These are phyloP conservation scores for Vireo griseus DNA, from an alignment of 2,797 vertebrate genomes.

Conservation along the genomic window DNA sequence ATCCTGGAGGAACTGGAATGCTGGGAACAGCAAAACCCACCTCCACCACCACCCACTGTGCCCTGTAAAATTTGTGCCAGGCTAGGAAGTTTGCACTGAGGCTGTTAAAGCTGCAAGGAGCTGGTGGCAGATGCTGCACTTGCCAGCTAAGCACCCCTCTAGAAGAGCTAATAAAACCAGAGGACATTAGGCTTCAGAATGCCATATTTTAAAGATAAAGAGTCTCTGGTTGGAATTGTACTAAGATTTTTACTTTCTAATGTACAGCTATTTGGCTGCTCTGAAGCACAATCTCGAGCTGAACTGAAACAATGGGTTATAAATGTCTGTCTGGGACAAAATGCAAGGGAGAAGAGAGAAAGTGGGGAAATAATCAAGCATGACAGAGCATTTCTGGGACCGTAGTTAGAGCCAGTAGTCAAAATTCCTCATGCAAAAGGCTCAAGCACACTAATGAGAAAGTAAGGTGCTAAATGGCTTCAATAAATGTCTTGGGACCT, in stretches of 20 bases:
- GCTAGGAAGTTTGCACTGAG: neutral
- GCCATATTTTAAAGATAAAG: neutral
- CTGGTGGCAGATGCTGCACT: conserved; percentile 37
- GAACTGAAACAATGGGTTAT: neutral
- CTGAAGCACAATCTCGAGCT: neutral
- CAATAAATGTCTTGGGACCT: neutral
- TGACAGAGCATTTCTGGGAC: neutral
- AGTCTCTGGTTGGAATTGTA: neutral
- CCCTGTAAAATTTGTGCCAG: neutral
- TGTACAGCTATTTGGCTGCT: neutral
- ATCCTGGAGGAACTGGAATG: neutral
- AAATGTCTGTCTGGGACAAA: neutral
- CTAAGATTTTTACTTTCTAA: neutral
- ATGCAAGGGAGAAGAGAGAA: neutral
- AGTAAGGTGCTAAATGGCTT: neutral
- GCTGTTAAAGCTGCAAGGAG: neutral
- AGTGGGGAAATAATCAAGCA: neutral
- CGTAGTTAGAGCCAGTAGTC: neutral
- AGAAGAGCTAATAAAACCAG: neutral
- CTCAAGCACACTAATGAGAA: neutral
- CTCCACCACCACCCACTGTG: rapidly evolving
- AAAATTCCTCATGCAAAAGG: neutral
- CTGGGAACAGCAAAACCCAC: neutral
- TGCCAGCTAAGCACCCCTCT: conserved; percentile 23
- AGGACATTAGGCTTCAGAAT: neutral